Base-by-base conservation (phyloP, 2,888 invertebrate genomes). In the Imbricaverruca yamaguchii region DNA sequence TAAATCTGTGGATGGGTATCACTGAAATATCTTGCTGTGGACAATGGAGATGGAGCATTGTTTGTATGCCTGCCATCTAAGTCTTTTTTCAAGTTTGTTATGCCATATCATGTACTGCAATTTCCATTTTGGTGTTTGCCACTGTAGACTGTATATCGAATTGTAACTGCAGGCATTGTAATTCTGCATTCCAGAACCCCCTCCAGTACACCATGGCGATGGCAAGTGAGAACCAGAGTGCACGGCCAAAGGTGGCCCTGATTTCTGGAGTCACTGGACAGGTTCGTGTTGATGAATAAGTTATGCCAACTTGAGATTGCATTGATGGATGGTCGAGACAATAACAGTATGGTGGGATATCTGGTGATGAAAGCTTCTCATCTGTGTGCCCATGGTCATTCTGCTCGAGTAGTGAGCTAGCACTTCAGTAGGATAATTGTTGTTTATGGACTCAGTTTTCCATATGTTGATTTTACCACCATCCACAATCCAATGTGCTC, bases 211-310 rank as follows among this genome's bases (percentile, higher is more conserved):
- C 0, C 9, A 55, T 21, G 53, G 74, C 74, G 0, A 74, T 55
- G 74, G 55, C 39, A 9, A 55, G 55, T 74, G 74, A 74, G 8
- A 39, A 74, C n/a, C 9, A 74, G 55, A 55, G 53, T 9, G 15
- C 59, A 11, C 67, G 63, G 15, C 55, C 59, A 0, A 93, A 92
- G 88, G 91, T 97, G 80, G 98, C 98, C 18, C 89, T 98, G 82
- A 94, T 98, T 86, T 98, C 98, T 83, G 98, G 98, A 84, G 97
- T 98, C 83, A 97, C 96, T 69, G 98, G 98, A 63, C 98, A 98
- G 92, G 98, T 97, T 90, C 1, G 59, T 87, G 87, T 86, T 80
- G 39, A 39, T 67, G 2, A 4, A 18, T 21, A 12, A 15, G 61
- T 82, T 81, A 23, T 81, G n/a, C 79, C 18, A n/a, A 13, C 15